Percentiles rank a stretch among this genome's conserved stretches.
Evolutionary conservation across 2,113 vertebrate genomes (phyloP).

Genomic region (Archilochus colubris): DNA sequence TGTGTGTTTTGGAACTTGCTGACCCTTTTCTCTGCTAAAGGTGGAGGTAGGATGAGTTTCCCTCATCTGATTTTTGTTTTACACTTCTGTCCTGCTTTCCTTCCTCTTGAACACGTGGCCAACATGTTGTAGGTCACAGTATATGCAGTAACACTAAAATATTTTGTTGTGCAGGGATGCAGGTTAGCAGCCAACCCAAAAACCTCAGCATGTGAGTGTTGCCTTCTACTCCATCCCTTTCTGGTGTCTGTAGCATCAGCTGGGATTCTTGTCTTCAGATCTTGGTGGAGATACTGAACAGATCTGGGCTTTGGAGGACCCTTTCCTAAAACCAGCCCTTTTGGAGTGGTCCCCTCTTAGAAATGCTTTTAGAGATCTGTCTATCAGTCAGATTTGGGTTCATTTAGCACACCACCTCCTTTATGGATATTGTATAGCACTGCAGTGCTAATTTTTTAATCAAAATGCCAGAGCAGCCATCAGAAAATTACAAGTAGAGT

Average conservation of each 20-base stretch:
- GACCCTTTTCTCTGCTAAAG: background rate
- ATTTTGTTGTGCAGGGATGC: background rate
- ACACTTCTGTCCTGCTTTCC: background rate
- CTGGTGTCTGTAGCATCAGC: background rate
- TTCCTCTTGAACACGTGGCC: rapidly evolving
- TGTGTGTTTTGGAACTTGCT: background rate
- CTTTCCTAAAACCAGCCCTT: rapidly evolving
- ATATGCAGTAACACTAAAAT: background rate
- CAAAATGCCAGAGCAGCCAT: conserved; percentile 41
- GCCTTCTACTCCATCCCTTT: background rate
- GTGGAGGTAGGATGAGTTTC: background rate
- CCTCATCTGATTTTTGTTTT: background rate
- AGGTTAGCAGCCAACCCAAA: background rate
- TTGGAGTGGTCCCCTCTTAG: background rate
- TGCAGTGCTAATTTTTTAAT: conserved; percentile 49
- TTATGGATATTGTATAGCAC: background rate
- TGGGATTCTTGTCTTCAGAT: background rate
- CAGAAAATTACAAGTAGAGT: conserved; percentile 15
- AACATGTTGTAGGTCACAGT: background rate
- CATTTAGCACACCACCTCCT: background rate
- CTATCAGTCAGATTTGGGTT: background rate
- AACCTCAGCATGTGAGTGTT: background rate
- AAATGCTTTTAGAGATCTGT: background rate
- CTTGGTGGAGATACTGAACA: background rate
- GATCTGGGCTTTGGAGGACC: background rate